Conservation (phyloP, 2,113 vertebrate genomes). For the Tapirus terrestris region DNA sequence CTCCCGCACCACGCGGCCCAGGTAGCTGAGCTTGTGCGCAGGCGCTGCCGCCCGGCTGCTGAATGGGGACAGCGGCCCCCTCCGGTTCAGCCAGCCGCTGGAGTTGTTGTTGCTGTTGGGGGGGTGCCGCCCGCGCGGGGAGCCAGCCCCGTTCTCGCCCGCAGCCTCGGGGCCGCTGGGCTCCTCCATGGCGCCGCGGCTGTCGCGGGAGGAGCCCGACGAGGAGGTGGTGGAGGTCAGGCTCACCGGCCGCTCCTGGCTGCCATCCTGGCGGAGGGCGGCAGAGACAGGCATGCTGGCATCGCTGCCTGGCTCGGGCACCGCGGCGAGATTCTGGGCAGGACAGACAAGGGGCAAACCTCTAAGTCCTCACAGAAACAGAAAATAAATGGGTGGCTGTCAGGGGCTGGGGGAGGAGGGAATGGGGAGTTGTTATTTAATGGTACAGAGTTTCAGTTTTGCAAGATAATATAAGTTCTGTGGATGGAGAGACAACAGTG, state of each 20-base stretch:
- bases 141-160: conserved; percentile 11
- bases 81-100: conserved; percentile 60
- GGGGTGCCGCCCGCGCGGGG: conserved; percentile 53
- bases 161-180: conserved; percentile 70
- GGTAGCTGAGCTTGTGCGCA: conserved; percentile 91
- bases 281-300: conserved; percentile 85
- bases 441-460: not conserved
- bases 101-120: conserved; percentile 87
- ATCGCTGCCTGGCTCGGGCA: conserved; percentile 86
- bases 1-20: conserved; percentile 96
- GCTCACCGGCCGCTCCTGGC: conserved; percentile 88
- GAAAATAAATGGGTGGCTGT: not conserved
- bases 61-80: conserved; percentile 83
- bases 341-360: conserved; percentile 46
- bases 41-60: conserved; percentile 77
- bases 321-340: conserved; percentile 84
- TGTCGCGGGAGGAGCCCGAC: conserved; percentile 86
- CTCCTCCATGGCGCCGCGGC: conserved; percentile 86
- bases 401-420: not conserved
- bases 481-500: not conserved
- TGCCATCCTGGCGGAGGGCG: conserved; percentile 81
- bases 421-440: not conserved
- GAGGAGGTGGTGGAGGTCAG: conserved; percentile 88
- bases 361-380: not conserved
- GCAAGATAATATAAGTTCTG: not conserved